Percentiles rank a stretch among this genome's conserved stretches.
phyloP scores from a whole-genome alignment of 2,797 vertebrate genomes.

The Tenualosa thibaudeaui region DNA sequence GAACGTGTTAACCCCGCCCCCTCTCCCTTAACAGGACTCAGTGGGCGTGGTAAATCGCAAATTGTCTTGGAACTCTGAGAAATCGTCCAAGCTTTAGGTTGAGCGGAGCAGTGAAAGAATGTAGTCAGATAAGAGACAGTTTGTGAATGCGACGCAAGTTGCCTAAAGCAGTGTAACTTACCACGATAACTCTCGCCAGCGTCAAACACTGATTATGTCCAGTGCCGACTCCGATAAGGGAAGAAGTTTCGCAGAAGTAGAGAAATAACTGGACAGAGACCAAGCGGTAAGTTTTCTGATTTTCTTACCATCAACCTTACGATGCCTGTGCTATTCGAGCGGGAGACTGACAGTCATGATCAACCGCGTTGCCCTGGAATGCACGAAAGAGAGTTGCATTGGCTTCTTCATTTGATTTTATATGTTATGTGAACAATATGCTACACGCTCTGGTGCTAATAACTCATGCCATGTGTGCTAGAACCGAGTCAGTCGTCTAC shows the following conservation, averaged over 20 bases:
- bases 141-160: not conserved
- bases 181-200: not conserved
- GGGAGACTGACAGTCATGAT: no score
- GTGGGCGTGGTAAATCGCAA: not conserved
- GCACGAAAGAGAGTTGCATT: not conserved
- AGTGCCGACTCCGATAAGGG: not conserved
- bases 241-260: slow-evolving; percentile 12
- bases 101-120: slow-evolving; percentile 11
- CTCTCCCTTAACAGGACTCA: slow-evolving; percentile 3
- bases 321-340: not conserved
- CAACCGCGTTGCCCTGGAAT: not conserved
- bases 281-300: slow-evolving; percentile 15
- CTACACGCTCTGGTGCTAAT: not conserved
- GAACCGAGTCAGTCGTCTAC: not conserved
- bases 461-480: not conserved
- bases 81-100: not conserved
- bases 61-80: slow-evolving; percentile 15
- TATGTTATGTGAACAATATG: not conserved
- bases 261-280: not conserved
- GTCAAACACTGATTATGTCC: not conserved
- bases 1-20: not conserved
- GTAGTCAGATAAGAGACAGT: not conserved
- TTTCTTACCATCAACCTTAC: not conserved
- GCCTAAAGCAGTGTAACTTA: not conserved
- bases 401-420: not conserved